Conservation (phyloP, 2,888 invertebrate genomes). For the Callimorpha dominula region DNA sequence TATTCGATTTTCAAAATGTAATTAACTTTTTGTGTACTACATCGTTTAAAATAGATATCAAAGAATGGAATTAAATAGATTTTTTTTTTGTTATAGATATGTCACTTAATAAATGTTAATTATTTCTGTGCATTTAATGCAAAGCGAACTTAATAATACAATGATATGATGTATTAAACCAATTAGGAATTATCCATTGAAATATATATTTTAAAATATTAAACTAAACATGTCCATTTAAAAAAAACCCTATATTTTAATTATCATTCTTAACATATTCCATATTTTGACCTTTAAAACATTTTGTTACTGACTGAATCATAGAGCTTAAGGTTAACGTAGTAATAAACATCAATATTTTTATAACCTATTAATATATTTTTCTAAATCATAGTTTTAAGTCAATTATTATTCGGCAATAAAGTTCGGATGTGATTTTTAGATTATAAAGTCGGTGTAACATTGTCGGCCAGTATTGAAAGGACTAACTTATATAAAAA, state of each 20-base stretch:
- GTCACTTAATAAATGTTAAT: not conserved
- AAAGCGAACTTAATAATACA: not conserved
- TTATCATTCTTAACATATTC: not conserved
- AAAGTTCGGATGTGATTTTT: conserved; percentile 71
- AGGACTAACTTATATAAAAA: conserved; percentile 53
- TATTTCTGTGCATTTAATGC: conserved; percentile 5
- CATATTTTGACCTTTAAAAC: not conserved
- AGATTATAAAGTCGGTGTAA: conserved; percentile 38
- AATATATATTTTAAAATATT: not conserved
- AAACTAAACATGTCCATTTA: not conserved
- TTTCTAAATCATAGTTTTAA: conserved; percentile 57
- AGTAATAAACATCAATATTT: conserved; percentile 58
- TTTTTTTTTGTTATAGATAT: not conserved
- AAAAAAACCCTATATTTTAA: not conserved
- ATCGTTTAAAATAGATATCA: not conserved
- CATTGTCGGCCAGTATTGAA: conserved; percentile 45
- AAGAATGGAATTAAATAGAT: not conserved
- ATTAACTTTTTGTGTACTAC: not conserved
- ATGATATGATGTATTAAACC: not conserved
- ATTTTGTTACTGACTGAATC: conserved; percentile 50
- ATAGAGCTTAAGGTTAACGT: conserved; percentile 64
- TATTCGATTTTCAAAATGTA: conserved; percentile 19
- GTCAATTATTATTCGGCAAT: conserved; percentile 76
- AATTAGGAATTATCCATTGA: not conserved
- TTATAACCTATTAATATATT: conserved; percentile 59